Base-by-base conservation (phyloP, 2,888 invertebrate species). In the Drosophila meridionalis region DNA sequence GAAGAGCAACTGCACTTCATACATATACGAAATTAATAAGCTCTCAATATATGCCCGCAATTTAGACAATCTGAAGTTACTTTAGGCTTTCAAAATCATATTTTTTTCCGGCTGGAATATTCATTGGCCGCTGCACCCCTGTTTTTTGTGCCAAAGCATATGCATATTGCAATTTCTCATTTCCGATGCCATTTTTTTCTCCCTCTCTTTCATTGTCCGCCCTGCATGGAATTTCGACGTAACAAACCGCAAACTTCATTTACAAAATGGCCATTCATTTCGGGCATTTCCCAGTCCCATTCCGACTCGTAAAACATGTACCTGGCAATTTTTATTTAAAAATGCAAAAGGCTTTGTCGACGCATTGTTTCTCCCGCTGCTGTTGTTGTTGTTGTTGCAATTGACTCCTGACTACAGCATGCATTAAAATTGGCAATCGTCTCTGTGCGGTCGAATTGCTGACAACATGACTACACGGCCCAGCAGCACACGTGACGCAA, bases 361-460 rank as follows among this genome's bases (percentile, higher is more conserved):
- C 42, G 63, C 34, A 32, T 69, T 62, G 75, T 69, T 59, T 69
- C 67, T 69, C 52, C 45, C 69, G 65, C 65, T 62, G 75, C 65
- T 67, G 58, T 58, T 53, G 48, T 64, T 58, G 60, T 57, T 71
- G 65, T n/a, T 52, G 65, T 66, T 80, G 76, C 67, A 70, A 64
- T 70, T 62, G 77, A 65, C 77, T 79, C 61, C 67, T 56, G 78
- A 63, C 80, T 76, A 38, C 61, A 68, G 68, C 78, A 66, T 86
- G 81, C 78, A 86, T 86, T 76, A 65, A 84, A 86, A 87, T 86
- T 82, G 89, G 64, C 85, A 86, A 89, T 89, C 76, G 89, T 73
- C 78, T 80, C 68, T 73, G 75, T 89, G 89, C 83, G 84, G 89
- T 86, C 78, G 85, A 84, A 82, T 87, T 73, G 85, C 80, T 78